Evolutionary conservation across 1,140 invertebrate genomes (phyloP).

Genomic region (Danaus melanippus): DNA sequence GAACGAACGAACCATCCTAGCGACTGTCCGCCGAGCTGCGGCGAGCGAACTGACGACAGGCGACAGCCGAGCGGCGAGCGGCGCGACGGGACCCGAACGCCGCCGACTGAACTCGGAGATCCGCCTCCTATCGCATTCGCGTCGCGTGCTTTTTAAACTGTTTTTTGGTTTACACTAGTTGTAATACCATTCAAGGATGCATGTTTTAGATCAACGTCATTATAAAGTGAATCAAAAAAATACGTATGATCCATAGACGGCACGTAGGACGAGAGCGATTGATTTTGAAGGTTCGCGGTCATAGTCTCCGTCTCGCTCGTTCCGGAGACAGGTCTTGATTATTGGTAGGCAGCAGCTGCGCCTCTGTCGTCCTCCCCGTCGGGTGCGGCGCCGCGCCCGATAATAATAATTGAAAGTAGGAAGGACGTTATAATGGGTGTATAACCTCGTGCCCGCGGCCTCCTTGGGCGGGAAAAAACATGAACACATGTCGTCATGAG

Average conservation of each 20-base stretch:
- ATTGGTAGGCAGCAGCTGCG: constrained; percentile 71
- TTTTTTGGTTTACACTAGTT: constrained; percentile 11
- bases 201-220: too few species aligned
- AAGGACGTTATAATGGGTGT: constrained; percentile 72
- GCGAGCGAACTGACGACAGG: constrained; percentile 55
- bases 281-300: constrained; percentile 23
- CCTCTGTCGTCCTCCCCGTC: constrained; percentile 68
- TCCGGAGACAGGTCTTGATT: constrained; percentile 61
- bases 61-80: constrained; percentile 11
- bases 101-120: constrained; percentile 59
- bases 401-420: constrained; percentile 72
- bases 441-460: constrained; percentile 70
- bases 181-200: background rate
- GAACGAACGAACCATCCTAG: constrained; percentile 63
- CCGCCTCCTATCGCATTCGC: constrained; percentile 68
- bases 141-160: constrained; percentile 19
- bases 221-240: too few species aligned
- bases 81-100: constrained; percentile 28
- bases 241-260: too few species aligned
- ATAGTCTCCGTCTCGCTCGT: constrained; percentile 52
- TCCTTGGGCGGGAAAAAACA: constrained; percentile 71
- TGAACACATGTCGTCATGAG: constrained; percentile 60
- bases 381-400: constrained; percentile 66
- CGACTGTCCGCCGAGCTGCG: constrained; percentile 67
- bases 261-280: background rate